Conservation (phyloP, 2,113 vertebrate genomes). For the Ciconia stormi region DNA sequence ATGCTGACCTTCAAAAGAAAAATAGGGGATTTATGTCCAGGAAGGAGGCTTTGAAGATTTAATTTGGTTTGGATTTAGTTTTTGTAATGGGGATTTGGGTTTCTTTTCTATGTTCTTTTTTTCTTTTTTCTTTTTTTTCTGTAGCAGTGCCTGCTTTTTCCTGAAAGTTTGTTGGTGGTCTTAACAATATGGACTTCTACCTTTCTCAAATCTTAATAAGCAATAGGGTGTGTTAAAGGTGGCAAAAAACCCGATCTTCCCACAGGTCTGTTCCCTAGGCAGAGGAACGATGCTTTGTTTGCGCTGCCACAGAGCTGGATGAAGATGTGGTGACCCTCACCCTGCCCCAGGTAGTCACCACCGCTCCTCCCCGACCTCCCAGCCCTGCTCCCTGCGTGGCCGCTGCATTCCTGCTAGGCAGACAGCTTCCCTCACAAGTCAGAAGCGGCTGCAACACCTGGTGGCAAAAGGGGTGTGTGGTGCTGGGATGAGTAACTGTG, state of each 20-base stretch:
- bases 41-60: slow-evolving; percentile 41
- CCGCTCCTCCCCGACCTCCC: background rate
- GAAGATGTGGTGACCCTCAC: background rate
- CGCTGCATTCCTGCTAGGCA: background rate
- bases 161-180: background rate
- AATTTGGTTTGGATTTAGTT: slow-evolving; percentile 38
- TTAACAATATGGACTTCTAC: background rate
- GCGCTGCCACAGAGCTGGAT: background rate
- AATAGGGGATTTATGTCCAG: slow-evolving; percentile 2
- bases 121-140: background rate
- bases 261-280: background rate
- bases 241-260: rapidly evolving
- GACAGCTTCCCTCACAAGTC: background rate
- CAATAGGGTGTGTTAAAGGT: background rate
- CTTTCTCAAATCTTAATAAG: background rate
- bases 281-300: background rate
- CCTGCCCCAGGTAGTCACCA: background rate
- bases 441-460: background rate
- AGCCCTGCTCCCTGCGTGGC: background rate
- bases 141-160: background rate
- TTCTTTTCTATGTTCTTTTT: background rate
- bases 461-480: background rate
- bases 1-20: slow-evolving; percentile 42
- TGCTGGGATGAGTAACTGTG: background rate
- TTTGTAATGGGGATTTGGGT: background rate